These are phyloP conservation scores for Meandrina meandrites DNA, from an alignment of 92 coral and sea anemone genomes.

Conservation along the genomic window DNA sequence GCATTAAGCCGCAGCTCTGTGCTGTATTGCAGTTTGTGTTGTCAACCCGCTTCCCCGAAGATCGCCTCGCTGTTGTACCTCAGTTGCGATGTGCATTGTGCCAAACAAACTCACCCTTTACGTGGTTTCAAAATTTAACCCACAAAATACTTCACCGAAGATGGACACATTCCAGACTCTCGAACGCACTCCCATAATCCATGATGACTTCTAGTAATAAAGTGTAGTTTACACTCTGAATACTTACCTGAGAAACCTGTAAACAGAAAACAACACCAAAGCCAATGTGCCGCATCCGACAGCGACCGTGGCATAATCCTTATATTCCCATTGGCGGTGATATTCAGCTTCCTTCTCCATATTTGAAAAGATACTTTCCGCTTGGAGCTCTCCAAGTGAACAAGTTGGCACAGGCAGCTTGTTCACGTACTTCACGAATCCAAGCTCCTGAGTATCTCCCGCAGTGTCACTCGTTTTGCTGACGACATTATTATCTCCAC, in stretches of 20 bases:
- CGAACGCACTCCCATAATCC: too few species aligned
- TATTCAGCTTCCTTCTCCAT: not conserved
- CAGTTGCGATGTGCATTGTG: too few species aligned
- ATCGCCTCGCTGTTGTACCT: too few species aligned
- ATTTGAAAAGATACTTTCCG: not conserved
- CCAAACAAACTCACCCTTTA: too few species aligned
- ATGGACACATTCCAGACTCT: too few species aligned
- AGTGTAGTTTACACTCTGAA: not conserved
- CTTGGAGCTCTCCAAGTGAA: not conserved
- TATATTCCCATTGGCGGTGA: not conserved
- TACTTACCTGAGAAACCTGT: slow-evolving; percentile 11
- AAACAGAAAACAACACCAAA: not conserved
- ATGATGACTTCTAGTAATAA: too few species aligned
- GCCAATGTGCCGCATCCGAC: slow-evolving; percentile 15
- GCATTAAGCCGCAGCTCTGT: too few species aligned
- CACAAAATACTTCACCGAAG: too few species aligned
- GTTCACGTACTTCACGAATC: not conserved
- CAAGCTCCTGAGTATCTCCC: not conserved
- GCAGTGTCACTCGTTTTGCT: not conserved
- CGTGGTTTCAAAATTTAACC: too few species aligned
- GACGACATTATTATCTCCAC: not conserved
- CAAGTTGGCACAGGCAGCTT: not conserved
- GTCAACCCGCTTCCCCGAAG: too few species aligned
- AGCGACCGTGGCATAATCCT: not conserved
- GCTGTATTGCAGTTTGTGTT: too few species aligned